Conservation (phyloP, 2,113 vertebrate species). For the Delphinus delphis region DNA sequence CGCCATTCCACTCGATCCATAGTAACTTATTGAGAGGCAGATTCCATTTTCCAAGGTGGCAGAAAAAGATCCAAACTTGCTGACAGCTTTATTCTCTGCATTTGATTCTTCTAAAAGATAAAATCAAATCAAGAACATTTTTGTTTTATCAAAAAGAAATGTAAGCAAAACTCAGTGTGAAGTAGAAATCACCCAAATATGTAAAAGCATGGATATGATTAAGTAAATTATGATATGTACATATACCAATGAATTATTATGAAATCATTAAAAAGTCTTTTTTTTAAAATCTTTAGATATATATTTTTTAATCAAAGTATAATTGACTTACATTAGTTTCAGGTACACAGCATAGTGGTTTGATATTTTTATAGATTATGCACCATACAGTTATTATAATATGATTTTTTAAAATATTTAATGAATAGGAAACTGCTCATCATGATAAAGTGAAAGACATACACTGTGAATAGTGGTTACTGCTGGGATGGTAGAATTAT, state of each 20-base stretch:
- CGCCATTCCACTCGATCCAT: conserved; percentile 85
- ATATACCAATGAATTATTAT: neutral
- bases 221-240: neutral
- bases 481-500: neutral
- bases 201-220: neutral
- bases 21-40: conserved; percentile 90
- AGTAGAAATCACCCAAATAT: neutral
- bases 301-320: too few species aligned
- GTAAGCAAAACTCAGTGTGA: neutral
- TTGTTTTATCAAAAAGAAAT: conserved; percentile 35
- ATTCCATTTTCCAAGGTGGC: conserved; percentile 91
- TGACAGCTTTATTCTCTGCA: conserved; percentile 68
- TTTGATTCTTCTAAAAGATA: conserved; percentile 64
- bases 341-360: too few species aligned
- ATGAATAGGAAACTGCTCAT: conserved; percentile 17
- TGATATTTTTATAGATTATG: too few species aligned
- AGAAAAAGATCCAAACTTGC: conserved; percentile 90
- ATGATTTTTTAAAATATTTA: neutral
- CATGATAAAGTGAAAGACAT: neutral
- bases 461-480: neutral
- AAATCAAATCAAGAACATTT: conserved; percentile 22
- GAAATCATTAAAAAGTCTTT: neutral
- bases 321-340: neutral
- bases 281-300: too few species aligned
- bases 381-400: too few species aligned